Percentiles rank a stretch among this genome's conserved stretches.
phyloP scores from a whole-genome alignment of 2,888 invertebrate species.

The Drosophila niveifrons region DNA sequence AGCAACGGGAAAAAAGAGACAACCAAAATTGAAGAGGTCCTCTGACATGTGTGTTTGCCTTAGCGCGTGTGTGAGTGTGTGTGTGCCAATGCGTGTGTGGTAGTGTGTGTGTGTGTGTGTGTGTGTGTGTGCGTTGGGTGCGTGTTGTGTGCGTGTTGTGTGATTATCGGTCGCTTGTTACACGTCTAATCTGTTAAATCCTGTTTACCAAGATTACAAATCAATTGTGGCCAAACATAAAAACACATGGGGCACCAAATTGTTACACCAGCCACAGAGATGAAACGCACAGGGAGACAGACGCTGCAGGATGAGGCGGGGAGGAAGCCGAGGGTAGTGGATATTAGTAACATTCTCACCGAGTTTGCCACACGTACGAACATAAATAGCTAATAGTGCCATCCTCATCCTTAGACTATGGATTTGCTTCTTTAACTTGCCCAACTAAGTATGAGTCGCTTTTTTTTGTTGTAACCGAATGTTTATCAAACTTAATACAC shows the following conservation, averaged over 20 bases:
- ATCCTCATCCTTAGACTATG: constrained; percentile 1
- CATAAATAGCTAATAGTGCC: constrained; percentile 41
- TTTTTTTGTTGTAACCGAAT: background rate
- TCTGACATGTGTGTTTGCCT: constrained; percentile 58
- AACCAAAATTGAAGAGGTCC: constrained; percentile 61
- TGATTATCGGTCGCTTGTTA: constrained; percentile 77
- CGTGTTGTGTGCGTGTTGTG: constrained; percentile 62
- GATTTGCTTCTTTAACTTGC: background rate
- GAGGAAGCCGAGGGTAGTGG: background rate
- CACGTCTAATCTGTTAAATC: constrained; percentile 81
- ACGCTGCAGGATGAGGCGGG: background rate
- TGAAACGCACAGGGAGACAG: background rate
- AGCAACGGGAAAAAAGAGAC: constrained; percentile 36
- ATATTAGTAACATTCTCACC: constrained; percentile 25
- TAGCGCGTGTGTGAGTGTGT: too few species aligned
- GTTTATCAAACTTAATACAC: background rate
- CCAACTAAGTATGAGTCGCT: background rate
- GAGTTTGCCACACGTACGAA: constrained; percentile 46
- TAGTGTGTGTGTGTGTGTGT: constrained; percentile 1
- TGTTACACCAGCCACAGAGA: constrained; percentile 6
- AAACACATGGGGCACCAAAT: constrained; percentile 56
- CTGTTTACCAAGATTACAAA: constrained; percentile 81
- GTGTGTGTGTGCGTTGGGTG: constrained; percentile 37
- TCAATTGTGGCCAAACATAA: constrained; percentile 79
- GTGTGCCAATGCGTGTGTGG: constrained; percentile 1